Evolutionary conservation across 2,113 vertebrate genomes (phyloP), one percentile per base, ranked within the genome.

Genomic region (Spea bombifrons): DNA sequence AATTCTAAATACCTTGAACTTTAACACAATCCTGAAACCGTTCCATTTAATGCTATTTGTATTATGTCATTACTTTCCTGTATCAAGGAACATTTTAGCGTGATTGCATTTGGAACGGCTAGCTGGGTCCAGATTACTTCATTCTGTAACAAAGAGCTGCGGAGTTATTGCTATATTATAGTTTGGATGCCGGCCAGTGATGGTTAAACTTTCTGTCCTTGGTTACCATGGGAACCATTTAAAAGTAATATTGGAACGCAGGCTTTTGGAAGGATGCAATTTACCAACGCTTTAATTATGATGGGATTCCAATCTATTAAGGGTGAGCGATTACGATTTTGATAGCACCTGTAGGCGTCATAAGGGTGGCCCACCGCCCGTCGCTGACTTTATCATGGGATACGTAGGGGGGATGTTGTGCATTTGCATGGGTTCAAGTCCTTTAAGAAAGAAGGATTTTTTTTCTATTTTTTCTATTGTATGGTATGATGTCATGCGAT

Each of bases 221-320:
- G 82, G 86, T 87, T 84, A 76, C 85, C 85, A 88, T 89, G 86
- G 85, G 81, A 89, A 88, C 84, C 76, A 52, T 49, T 76, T 75
- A 81, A 63, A 81, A 83, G 81, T 72, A 72, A 52, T 17, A 10
- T 9, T 7, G 15, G 66, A 78, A 71, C 61, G 52, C 55, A 45
- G 16, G 59, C 64, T 49, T 65, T 65, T 55, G 50, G 45, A 66
- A 59, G 69, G 45, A 71, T 72, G 9, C 10, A 53, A 8, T 52
- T 72, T 78, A 65, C 48, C 53, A 30, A 49, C 17, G 44, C 10
- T 49, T 45, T 55, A 72, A 46, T 74, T 50, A 48, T 49, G n/a
- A 48, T 63, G 12, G 8, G 12, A 45, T 12, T 3, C 43, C 30
- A 46, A 46, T 46, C 13, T 67, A 1, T 13, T 59, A 59, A 59